Evolutionary conservation across 2,113 vertebrate species (phyloP).

Genomic region (Pelobates fuscus): DNA sequence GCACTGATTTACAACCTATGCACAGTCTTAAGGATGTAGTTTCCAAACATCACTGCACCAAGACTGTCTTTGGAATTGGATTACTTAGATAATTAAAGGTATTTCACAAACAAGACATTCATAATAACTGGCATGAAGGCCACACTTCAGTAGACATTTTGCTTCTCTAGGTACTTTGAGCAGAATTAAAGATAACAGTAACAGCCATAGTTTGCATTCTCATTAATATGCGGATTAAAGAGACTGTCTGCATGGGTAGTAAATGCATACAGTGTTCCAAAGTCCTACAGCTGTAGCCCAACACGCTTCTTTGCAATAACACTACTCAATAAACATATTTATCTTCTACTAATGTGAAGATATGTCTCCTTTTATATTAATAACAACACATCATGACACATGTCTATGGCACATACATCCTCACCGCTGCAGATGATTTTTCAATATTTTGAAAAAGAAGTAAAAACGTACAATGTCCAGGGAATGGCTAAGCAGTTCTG

Average conservation of each 20-base stretch:
- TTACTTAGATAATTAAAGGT: neutral
- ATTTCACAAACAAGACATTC: neutral
- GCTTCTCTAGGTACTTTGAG: neutral
- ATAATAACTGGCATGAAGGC: neutral
- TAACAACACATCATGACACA: too few relatives aligned
- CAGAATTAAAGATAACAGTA: neutral
- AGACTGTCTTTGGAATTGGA: constrained; percentile 8
- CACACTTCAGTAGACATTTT: neutral
- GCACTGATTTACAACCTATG: neutral
- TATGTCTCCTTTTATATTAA: neutral
- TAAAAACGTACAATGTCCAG: too few relatives aligned
- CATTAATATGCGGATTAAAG: neutral
- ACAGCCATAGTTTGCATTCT: neutral
- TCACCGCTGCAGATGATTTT: too few relatives aligned
- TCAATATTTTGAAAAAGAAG: too few relatives aligned
- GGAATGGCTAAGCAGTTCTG: neutral
- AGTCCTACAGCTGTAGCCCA: neutral
- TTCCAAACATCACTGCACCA: neutral
- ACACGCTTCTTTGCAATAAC: too few relatives aligned
- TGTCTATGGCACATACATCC: too few relatives aligned
- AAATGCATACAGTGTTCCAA: neutral
- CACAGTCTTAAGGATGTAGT: neutral
- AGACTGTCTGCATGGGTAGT: neutral
- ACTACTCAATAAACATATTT: neutral
- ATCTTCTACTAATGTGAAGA: neutral